Evolutionary conservation across 2,888 invertebrate genomes (phyloP).

Genomic region (Branchipolynoe longqiensis): DNA sequence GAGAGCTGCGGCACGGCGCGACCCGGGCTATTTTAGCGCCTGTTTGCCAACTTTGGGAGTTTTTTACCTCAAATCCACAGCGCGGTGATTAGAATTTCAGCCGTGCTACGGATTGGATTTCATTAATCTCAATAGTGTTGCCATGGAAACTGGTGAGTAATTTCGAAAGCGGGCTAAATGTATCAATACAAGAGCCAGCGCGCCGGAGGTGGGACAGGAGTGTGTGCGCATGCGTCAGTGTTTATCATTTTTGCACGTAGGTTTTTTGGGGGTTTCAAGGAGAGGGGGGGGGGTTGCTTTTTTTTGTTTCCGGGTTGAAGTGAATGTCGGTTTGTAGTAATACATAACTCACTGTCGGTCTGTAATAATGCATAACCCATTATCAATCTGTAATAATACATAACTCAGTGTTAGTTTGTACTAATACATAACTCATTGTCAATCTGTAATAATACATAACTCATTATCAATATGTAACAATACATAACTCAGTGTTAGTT

Average conservation of each 20-base stretch:
- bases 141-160: constrained; percentile 18
- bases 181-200: background rate
- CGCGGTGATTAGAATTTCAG: constrained; percentile 28
- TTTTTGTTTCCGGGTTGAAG: too few species aligned
- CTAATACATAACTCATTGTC: too few species aligned
- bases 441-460: too few species aligned
- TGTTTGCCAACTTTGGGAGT: background rate
- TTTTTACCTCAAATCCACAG: constrained; percentile 19
- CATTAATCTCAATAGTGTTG: constrained; percentile 32
- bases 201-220: too few species aligned
- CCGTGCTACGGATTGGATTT: constrained; percentile 18
- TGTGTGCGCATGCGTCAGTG: background rate
- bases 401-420: too few species aligned
- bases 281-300: background rate
- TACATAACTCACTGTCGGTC: too few species aligned
- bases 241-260: background rate
- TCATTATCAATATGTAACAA: too few species aligned
- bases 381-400: too few species aligned
- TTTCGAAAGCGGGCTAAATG: constrained; percentile 20
- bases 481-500: too few species aligned
- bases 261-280: background rate
- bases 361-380: too few species aligned
- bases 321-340: too few species aligned
- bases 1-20: background rate
- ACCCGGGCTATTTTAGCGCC: constrained; percentile 26